Evolutionary conservation across 2,888 invertebrate species (phyloP).

Genomic region (Caenorhabditis japonica): DNA sequence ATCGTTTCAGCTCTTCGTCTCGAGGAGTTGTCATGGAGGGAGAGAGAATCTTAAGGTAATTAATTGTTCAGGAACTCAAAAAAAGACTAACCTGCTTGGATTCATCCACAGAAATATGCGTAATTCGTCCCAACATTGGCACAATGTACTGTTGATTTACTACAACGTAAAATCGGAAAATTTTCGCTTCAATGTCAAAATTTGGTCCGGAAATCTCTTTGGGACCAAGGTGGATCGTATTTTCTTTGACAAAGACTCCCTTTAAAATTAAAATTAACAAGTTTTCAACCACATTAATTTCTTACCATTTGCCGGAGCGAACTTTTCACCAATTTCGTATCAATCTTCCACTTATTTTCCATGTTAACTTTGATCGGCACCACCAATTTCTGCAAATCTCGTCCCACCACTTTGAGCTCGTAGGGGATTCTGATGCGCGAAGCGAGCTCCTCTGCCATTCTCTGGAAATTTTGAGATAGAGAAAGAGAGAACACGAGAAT

Average conservation of each 20-base stretch:
- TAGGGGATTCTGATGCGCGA: constrained; percentile 71
- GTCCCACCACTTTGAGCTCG: constrained; percentile 64
- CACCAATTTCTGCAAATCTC: constrained; percentile 65
- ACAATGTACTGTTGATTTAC: constrained; percentile 69
- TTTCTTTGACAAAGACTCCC: constrained; percentile 82
- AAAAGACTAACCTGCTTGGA: constrained; percentile 61
- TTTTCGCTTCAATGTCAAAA: constrained; percentile 84
- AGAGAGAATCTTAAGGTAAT: constrained; percentile 28
- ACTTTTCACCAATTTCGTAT: constrained; percentile 62
- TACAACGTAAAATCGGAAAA: constrained; percentile 72
- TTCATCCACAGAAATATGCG: constrained; percentile 74
- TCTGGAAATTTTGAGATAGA: constrained; percentile 55
- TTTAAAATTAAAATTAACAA: constrained; percentile 79
- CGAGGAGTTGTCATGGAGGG: constrained; percentile 52
- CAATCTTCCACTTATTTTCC: constrained; percentile 72
- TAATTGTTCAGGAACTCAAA: not conserved
- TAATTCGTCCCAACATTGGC: constrained; percentile 74
- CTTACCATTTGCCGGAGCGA: constrained; percentile 66
- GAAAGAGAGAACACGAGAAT: not conserved
- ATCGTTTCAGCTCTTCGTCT: constrained; percentile 63
- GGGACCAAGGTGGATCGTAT: constrained; percentile 85
- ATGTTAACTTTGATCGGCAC: constrained; percentile 71
- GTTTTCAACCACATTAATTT: no score
- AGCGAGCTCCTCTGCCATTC: constrained; percentile 73
- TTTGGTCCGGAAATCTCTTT: constrained; percentile 87